Evolutionary conservation across 2,113 vertebrate genomes (phyloP).

Genomic region (Catharus fuscescens): DNA sequence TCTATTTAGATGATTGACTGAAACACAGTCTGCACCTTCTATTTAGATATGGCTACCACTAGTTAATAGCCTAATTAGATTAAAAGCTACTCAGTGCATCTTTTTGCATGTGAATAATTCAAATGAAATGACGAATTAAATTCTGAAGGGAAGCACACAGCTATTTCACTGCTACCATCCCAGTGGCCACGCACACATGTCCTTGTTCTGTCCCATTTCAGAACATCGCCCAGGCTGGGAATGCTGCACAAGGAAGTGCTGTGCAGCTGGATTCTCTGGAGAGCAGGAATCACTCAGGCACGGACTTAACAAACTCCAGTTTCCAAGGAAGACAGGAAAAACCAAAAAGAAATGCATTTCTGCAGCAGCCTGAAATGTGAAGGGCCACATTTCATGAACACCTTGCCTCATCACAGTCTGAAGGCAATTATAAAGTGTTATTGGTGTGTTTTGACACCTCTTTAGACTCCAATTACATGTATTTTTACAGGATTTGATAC

Average conservation of each 20-base stretch:
- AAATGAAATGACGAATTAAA: slow-evolving; percentile 54
- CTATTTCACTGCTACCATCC: background rate
- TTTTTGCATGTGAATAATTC: slow-evolving; percentile 68
- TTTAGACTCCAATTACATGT: background rate
- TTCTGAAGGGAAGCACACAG: slow-evolving; percentile 16
- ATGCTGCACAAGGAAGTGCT: background rate
- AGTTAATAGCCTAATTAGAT: slow-evolving; percentile 67
- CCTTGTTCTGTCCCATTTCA: background rate
- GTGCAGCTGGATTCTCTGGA: background rate
- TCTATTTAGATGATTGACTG: slow-evolving; percentile 36
- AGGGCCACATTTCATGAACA: background rate
- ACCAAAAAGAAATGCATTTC: background rate
- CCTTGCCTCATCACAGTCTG: background rate
- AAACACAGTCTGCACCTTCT: slow-evolving; percentile 24
- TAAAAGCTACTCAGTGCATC: slow-evolving; percentile 50
- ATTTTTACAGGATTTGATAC: background rate
- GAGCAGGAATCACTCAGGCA: background rate
- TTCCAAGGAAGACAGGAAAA: background rate
- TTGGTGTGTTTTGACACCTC: background rate
- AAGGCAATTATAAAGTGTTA: background rate
- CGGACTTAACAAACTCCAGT: background rate
- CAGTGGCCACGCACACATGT: background rate
- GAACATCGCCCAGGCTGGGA: background rate
- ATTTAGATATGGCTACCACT: background rate
- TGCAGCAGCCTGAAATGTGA: background rate